These are phyloP conservation scores for Myoxocephalus aenaeus DNA, from an alignment of 2,797 vertebrate genomes.

Conservation along the genomic window DNA sequence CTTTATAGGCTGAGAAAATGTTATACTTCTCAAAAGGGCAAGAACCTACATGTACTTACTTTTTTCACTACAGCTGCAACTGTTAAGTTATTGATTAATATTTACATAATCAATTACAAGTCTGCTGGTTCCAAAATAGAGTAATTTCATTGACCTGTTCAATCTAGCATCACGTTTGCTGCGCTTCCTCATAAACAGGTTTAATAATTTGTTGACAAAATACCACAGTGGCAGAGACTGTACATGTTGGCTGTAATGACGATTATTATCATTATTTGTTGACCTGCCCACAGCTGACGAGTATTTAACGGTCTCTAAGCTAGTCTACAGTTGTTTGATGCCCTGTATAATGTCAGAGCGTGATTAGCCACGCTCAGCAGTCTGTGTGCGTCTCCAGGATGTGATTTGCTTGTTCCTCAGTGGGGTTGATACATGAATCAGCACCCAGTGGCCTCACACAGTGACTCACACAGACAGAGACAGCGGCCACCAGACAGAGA, in stretches of 20 bases:
- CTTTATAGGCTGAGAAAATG: slow-evolving; percentile 2
- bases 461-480: slow-evolving; percentile 56
- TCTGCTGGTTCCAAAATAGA: background rate
- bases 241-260: background rate
- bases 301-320: slow-evolving; percentile 6
- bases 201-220: background rate
- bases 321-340: slow-evolving; percentile 17
- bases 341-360: slow-evolving; percentile 11
- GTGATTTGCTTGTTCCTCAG: slow-evolving; percentile 40
- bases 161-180: background rate
- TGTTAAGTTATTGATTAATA: background rate
- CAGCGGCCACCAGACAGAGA: slow-evolving; percentile 64
- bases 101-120: background rate
- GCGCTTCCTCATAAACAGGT: background rate
- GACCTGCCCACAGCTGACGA: slow-evolving; percentile 5
- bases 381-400: slow-evolving; percentile 4
- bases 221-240: slow-evolving; percentile 1
- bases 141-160: background rate
- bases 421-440: slow-evolving; percentile 55
- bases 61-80: background rate
- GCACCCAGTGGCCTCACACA: slow-evolving; percentile 47
- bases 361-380: slow-evolving; percentile 10
- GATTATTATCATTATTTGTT: background rate
- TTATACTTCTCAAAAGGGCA: background rate
- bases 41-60: background rate